phyloP scores from a whole-genome alignment of 2,797 vertebrate species.

The Bovichtus variegatus region DNA sequence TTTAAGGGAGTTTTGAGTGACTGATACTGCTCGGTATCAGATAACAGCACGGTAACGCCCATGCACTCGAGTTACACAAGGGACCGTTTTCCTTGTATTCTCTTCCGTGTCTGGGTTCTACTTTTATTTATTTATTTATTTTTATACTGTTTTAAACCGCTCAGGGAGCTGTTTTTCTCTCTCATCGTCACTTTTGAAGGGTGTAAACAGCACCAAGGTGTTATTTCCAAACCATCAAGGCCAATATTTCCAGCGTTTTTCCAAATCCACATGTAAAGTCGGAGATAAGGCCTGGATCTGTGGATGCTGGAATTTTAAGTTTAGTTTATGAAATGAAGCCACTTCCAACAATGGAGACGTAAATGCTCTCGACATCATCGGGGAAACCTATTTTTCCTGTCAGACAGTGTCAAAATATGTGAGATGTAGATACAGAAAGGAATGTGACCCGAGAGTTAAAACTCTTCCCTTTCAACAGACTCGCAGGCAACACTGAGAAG shows the following conservation, averaged over 20 bases:
- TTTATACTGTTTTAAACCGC: background rate
- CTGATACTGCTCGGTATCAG: conserved; percentile 1
- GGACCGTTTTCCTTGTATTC: background rate
- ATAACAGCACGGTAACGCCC: conserved; percentile 9
- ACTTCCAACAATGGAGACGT: background rate
- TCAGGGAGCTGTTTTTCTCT: background rate
- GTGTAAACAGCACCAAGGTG: background rate
- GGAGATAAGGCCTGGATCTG: conserved; percentile 23
- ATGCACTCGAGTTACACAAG: background rate
- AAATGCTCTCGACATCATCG: conserved; percentile 28
- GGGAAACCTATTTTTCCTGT: conserved; percentile 40
- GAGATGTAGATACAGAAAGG: conserved; percentile 55
- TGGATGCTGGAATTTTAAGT: conserved; percentile 5
- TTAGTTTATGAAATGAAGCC: conserved; percentile 15
- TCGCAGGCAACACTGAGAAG: background rate
- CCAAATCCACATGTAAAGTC: conserved; percentile 12
- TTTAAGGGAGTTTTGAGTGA: background rate
- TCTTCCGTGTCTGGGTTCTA: conserved; percentile 21
- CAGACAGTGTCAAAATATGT: conserved; percentile 34
- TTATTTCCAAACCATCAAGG: background rate
- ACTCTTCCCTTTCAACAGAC: conserved; percentile 46
- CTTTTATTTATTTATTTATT: background rate
- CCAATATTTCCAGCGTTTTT: conserved; percentile 7
- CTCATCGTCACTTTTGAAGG: background rate
- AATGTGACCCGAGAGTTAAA: conserved; percentile 57